These are phyloP conservation scores for Pycnonotus jocosus DNA, from an alignment of 2,113 vertebrate species.

Conservation along the genomic window DNA sequence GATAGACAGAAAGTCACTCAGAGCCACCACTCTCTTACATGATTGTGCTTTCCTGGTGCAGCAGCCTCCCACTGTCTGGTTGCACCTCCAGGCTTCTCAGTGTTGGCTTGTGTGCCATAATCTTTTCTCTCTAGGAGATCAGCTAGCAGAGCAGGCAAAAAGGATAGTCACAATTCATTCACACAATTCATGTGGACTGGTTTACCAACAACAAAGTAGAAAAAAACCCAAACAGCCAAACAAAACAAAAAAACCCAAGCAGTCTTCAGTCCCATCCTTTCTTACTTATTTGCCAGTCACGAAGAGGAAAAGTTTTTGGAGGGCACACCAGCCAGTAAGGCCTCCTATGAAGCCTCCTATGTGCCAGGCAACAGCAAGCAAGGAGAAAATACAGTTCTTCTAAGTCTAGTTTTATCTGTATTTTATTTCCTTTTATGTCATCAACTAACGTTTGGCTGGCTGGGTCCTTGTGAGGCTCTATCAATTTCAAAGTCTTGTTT, in stretches of 20 bases:
- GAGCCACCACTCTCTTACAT: not conserved
- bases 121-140: not conserved
- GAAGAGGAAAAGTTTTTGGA: not conserved
- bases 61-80: not conserved
- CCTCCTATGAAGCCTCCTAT: not conserved
- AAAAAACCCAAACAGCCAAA: not conserved
- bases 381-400: not conserved
- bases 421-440: not conserved
- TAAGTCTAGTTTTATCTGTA: not conserved
- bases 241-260: no score
- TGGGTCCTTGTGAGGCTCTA: not conserved
- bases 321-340: not conserved
- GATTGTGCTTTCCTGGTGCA: not conserved
- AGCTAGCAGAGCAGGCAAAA: not conserved
- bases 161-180: not conserved
- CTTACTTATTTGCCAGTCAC: not conserved
- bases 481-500: not conserved
- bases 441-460: not conserved
- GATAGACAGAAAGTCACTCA: not conserved
- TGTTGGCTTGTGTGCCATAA: not conserved
- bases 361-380: not conserved
- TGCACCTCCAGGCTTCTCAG: not conserved
- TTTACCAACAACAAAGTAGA: not conserved
- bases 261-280: not conserved
- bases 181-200: not conserved